A percentile compares a stretch with the other conserved stretches of the same genome.
Conservation (phyloP, 2,113 vertebrate genomes). For the Antennarius striatus region DNA sequence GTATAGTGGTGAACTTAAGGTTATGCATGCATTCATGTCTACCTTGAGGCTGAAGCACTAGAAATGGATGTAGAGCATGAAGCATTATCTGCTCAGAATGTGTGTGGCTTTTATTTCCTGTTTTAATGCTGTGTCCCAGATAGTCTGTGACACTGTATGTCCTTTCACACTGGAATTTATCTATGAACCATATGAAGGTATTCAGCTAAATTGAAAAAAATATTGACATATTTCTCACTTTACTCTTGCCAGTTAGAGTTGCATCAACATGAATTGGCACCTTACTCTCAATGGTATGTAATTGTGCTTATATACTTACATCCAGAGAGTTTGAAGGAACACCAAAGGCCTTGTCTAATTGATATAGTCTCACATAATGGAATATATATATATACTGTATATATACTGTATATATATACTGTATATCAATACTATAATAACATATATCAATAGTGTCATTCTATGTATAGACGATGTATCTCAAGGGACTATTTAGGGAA, state of each 20-base stretch:
- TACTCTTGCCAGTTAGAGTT: too few relatives aligned
- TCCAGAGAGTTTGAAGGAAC: too few relatives aligned
- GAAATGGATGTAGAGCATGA: constrained; percentile 21
- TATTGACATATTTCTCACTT: too few relatives aligned
- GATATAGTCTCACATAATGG: constrained; percentile 12
- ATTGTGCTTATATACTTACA: too few relatives aligned
- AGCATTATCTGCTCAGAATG: constrained; percentile 12
- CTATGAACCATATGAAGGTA: background rate
- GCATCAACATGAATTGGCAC: too few relatives aligned
- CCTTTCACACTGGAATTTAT: constrained; percentile 7
- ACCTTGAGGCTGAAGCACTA: constrained; percentile 45
- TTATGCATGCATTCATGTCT: constrained; percentile 17
- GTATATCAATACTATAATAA: too few relatives aligned
- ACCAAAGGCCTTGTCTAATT: background rate
- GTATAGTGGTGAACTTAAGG: constrained; percentile 16
- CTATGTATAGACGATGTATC: constrained; percentile 25
- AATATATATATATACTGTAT: background rate
- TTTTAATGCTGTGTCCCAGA: constrained; percentile 23
- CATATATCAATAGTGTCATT: too few relatives aligned
- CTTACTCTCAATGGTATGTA: too few relatives aligned
- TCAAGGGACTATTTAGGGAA: constrained; percentile 13
- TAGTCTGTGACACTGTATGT: background rate
- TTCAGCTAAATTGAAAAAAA: background rate
- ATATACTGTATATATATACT: background rate
- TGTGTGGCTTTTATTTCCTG: constrained; percentile 38